Evolutionary conservation across 30 jellyfish, hydroid and myxozoan species (phyloP).

Genomic region (Rhopilema esculentum): DNA sequence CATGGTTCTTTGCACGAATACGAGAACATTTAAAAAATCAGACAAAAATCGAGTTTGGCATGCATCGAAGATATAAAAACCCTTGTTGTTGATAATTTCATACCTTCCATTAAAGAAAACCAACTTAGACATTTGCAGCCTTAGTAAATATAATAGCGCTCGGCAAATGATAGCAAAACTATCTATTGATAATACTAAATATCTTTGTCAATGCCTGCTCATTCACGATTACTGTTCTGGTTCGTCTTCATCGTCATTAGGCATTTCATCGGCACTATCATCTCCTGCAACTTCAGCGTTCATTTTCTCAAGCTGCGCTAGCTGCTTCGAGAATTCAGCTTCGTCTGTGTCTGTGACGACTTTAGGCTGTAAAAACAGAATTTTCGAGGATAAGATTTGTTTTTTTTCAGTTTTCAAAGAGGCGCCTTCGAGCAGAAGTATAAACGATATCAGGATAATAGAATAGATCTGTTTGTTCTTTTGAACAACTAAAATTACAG

Average conservation of each 20-base stretch:
- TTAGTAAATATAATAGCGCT: background rate
- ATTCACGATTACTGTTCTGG: constrained; percentile 52
- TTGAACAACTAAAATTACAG: too few relatives aligned
- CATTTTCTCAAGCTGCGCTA: constrained; percentile 86
- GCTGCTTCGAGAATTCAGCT: constrained; percentile 88
- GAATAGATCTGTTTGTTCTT: too few relatives aligned
- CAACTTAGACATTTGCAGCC: background rate
- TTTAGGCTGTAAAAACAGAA: constrained; percentile 80
- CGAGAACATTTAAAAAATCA: too few relatives aligned
- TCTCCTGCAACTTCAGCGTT: constrained; percentile 95
- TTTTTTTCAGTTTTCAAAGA: too few relatives aligned
- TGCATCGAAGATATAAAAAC: too few relatives aligned
- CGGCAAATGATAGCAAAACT: background rate
- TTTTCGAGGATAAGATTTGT: too few relatives aligned
- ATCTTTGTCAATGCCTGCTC: too few relatives aligned
- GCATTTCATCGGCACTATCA: constrained; percentile 96
- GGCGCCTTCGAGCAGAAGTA: too few relatives aligned
- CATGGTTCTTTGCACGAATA: too few relatives aligned
- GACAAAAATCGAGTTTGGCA: too few relatives aligned
- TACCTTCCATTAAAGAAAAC: background rate
- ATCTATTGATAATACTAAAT: background rate
- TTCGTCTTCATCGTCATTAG: constrained; percentile 78
- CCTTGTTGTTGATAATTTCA: too few relatives aligned
- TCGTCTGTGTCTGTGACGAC: constrained; percentile 97
- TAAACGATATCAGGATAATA: too few relatives aligned